Evolutionary conservation across 2,113 vertebrate genomes (phyloP).

Genomic region (Pluvialis apricaria): DNA sequence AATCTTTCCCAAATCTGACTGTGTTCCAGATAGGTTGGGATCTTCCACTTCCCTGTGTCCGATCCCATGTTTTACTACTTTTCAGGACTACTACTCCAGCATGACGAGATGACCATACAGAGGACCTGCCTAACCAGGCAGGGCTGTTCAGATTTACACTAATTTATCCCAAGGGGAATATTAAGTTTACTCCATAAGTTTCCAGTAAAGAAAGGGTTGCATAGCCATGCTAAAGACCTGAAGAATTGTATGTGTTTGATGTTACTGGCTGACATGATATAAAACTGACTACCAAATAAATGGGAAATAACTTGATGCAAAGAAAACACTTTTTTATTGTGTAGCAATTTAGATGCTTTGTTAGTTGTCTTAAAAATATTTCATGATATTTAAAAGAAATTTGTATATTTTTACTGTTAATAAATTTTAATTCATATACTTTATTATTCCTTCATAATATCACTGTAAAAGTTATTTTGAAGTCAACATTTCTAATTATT

Average conservation of each 20-base stretch:
- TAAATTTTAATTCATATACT: background rate
- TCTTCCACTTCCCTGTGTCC: background rate
- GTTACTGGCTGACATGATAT: background rate
- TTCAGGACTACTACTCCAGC: background rate
- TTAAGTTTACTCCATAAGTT: accelerated
- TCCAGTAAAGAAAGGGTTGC: background rate
- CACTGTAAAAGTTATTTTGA: background rate
- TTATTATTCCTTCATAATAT: background rate
- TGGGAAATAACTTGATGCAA: background rate
- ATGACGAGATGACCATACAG: background rate
- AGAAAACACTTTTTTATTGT: background rate
- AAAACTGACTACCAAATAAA: background rate
- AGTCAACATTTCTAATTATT: background rate
- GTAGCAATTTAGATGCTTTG: background rate
- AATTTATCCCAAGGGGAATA: background rate
- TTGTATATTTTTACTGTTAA: background rate
- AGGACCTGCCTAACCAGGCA: background rate
- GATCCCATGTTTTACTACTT: background rate
- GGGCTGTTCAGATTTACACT: background rate
- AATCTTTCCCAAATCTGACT: background rate
- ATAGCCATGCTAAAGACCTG: background rate
- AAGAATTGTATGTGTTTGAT: background rate
- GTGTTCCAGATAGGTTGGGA: background rate
- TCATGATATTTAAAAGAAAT: background rate
- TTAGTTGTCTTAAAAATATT: background rate